phyloP scores from a whole-genome alignment of 2,113 vertebrate species.

The Equus quagga region DNA sequence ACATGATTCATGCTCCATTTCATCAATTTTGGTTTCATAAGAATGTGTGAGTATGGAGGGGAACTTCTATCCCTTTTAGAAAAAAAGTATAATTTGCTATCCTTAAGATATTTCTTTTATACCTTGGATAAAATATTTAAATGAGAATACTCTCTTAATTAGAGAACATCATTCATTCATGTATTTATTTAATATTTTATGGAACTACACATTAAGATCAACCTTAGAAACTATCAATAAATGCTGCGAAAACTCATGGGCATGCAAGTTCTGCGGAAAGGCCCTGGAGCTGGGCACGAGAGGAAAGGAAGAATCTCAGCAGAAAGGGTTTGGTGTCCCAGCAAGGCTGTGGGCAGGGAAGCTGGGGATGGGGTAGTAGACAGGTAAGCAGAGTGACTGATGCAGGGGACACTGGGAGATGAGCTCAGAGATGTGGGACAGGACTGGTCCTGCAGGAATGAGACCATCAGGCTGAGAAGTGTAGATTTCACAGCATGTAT shows the following conservation, averaged over 20 bases:
- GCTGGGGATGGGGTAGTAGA: not conserved
- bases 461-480: not conserved
- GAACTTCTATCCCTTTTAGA: not conserved
- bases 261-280: not conserved
- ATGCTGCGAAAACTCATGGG: not conserved
- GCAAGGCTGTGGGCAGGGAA: no score
- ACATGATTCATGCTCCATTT: not conserved
- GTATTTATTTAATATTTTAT: not conserved
- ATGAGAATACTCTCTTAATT: not conserved
- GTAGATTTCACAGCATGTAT: not conserved
- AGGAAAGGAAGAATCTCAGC: not conserved
- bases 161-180: not conserved
- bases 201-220: not conserved
- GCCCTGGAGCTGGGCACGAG: no score
- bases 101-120: not conserved
- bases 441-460: not conserved
- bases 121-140: not conserved
- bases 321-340: no score
- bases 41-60: not conserved
- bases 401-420: not conserved
- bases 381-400: no score
- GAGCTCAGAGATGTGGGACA: not conserved
- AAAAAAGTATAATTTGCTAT: not conserved
- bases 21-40: not conserved
- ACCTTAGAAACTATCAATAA: not conserved